Percentiles rank a stretch among this genome's conserved stretches.
phyloP scores from a whole-genome alignment of 2,797 vertebrate species.

The Chromobotia macracanthus region DNA sequence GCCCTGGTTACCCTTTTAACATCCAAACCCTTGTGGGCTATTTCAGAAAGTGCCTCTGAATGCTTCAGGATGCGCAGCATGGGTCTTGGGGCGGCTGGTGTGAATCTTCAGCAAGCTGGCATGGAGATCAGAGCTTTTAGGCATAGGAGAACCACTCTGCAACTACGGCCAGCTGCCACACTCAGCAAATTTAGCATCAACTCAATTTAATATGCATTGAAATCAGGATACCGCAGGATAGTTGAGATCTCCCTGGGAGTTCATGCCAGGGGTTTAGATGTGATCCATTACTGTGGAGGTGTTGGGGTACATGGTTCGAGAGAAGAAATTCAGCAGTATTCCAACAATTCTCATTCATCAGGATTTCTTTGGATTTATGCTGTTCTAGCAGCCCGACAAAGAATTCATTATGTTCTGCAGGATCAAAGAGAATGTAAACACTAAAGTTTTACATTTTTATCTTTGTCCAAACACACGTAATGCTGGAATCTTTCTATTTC shows the following conservation, averaged over 20 bases:
- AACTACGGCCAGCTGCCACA: constrained; percentile 6
- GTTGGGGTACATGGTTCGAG: constrained; percentile 13
- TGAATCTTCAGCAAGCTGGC: constrained; percentile 36
- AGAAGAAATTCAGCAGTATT: constrained; percentile 7
- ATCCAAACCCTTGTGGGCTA: constrained; percentile 55
- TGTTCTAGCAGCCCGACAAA: constrained; percentile 25
- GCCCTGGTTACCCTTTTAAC: constrained; percentile 59
- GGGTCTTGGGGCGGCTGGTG: constrained; percentile 22
- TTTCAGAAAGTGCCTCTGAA: constrained; percentile 65
- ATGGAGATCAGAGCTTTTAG: constrained; percentile 34
- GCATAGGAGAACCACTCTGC: constrained; percentile 16
- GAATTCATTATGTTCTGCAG: constrained; percentile 14
- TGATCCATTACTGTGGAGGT: constrained; percentile 7
- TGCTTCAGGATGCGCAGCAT: constrained; percentile 36
- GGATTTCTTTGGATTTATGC: not conserved
- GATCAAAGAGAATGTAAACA: constrained; percentile 47
- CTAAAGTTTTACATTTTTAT: constrained; percentile 46
- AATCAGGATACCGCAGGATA: not conserved
- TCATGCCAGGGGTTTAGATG: constrained; percentile 30
- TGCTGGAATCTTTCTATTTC: constrained; percentile 18
- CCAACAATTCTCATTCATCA: constrained; percentile 2
- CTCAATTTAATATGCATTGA: constrained; percentile 6
- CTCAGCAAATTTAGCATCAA: constrained; percentile 28
- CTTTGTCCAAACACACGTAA: constrained; percentile 26
- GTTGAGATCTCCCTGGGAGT: not conserved